Base-by-base conservation (phyloP, 2,797 vertebrate species). In the Aldrovandia affinis region DNA sequence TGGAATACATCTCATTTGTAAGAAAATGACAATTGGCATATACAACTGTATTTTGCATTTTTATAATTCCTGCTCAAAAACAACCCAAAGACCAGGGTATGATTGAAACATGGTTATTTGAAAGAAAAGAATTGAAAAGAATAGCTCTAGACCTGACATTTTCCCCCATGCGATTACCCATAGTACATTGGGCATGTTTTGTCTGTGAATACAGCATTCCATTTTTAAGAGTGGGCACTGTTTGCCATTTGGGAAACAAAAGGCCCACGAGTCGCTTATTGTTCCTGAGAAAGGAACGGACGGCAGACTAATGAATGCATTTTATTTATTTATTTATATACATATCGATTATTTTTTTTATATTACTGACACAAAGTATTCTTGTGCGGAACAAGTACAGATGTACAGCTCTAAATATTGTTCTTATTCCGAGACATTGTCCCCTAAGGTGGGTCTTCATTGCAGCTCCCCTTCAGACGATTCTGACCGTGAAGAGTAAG, bases 401-500 rank as follows among this genome's bases (percentile, higher is more conserved):
- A 28, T 65, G 63, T 12, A 12, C 3, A 5, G 18, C 36, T 75
- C 39, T 75, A 39, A 47, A 75, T 39, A 44, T 10, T 75, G 36
- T 70, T 70, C 68, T 39, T 47, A 44, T 75, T 75, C 20, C 36
- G 22, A 44, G 39, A 75, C 7, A 1, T 8, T 44, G 52, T 78
- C 75, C 82, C 39, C n/a, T 8, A 42, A 57, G 70, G 75, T 18
- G 33, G 25, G 65, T 54, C 8, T 30, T 73, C 54, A 57, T 55
- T 57, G 20, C 44, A 8, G 65, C 50, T 78, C n/a, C 33, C 55
- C 78, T 39, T 47, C 36, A 44, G 55, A 57, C 22, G 52, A 61
- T 47, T 22, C 20, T 54, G 70, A 83, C 52, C 81, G 55, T 73
- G 81, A 73, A 82, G 70, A 61, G 39, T 2, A 44, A 33, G 36